Evolutionary conservation across 2,797 vertebrate genomes (phyloP), one percentile per base, ranked within the genome.

Genomic region (Tympanoctomys barrerae): DNA sequence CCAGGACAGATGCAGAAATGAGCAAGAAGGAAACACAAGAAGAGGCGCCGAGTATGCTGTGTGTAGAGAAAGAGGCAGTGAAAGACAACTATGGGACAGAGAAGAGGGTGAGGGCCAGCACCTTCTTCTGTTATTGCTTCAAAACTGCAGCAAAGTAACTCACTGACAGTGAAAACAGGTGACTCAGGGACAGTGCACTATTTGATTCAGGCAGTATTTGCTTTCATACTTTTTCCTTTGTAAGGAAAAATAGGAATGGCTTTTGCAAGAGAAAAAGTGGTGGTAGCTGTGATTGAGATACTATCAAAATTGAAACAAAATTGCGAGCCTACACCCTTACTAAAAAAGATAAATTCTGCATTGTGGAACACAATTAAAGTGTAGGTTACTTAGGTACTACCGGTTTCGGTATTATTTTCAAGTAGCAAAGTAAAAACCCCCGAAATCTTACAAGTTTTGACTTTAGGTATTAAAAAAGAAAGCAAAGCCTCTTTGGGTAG

Each of bases 401-500:
- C 39, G 18, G 19, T 66, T 62, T 78, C 91, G 39, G 49, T n/a
- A 52, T 87, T 46, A 10, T 70, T 78, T 33, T 90, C 59, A 33
- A 2, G 1, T 28, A 12, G 42, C 70, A 39, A 36, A 81, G 62
- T 71, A 80, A 61, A 78, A 90, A 70, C 54, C 33, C 61, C 33
- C 24, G n/a, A 36, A 19, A 16, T 52, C 46, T 68, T 70, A 73
- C 39, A 95, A 93, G 73, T 85, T 81, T 81, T 5, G 11, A 18
- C 22, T 79, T 42, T 52, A 39, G 24, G 18, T 84, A 75, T 57
- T 16, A 22, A 64, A 59, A 87, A 66, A 75, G 89, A 86, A 93
- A 96, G 70, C 57, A 85, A 89, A 95, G 71, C 75, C 49, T 87
- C 26, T 39, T 24, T 5, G 28, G 87, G 52, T 68, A 52, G 8